Percentiles rank a stretch among this genome's conserved stretches.
Evolutionary conservation across 2,113 vertebrate species (phyloP).

Genomic region (Formicarius rufipectus): DNA sequence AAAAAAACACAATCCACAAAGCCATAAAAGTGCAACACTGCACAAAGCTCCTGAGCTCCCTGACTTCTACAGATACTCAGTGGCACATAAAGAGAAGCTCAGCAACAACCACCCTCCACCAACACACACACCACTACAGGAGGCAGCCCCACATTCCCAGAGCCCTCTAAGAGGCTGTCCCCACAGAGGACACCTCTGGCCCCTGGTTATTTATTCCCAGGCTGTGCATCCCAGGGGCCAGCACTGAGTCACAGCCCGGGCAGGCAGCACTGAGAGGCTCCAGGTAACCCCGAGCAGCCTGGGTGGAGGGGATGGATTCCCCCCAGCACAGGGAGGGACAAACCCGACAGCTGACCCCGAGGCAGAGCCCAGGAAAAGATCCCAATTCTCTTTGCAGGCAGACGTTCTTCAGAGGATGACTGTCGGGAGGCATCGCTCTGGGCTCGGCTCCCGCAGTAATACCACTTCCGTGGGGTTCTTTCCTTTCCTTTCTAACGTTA

Average conservation of each 20-base stretch:
- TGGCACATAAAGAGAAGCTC: not conserved
- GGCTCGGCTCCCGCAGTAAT: not conserved
- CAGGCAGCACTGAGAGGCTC: not conserved
- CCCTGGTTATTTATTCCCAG: not conserved
- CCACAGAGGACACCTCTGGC: not conserved
- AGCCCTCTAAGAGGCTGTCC: not conserved
- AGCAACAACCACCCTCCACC: not conserved
- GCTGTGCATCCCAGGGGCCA: not conserved
- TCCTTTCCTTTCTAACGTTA: not conserved
- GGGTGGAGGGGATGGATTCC: not conserved
- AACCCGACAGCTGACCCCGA: accelerated
- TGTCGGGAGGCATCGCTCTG: accelerated
- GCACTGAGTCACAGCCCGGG: slow-evolving; percentile 17
- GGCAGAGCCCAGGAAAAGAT: not conserved
- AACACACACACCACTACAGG: not conserved
- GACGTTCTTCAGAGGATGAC: not conserved
- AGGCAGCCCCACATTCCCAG: not conserved
- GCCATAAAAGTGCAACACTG: not conserved
- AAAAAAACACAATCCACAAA: not conserved
- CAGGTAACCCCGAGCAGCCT: not conserved
- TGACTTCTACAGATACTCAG: not conserved
- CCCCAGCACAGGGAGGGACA: not conserved
- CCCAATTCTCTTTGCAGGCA: not conserved
- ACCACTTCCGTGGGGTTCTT: accelerated
- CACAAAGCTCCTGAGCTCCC: not conserved